Base-by-base conservation (phyloP, 1,140 invertebrate species). In the Cecropterus lyciades region DNA sequence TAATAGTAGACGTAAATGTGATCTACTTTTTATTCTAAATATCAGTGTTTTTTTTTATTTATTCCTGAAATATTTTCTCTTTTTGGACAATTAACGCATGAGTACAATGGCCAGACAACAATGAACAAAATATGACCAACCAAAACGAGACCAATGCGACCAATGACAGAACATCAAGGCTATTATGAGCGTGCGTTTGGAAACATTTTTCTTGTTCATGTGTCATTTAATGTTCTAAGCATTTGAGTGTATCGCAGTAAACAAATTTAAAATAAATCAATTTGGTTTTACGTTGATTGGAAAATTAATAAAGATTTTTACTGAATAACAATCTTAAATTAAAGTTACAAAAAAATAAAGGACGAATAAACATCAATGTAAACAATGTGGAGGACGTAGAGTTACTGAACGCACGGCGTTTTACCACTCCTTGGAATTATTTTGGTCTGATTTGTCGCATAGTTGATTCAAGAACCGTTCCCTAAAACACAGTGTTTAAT, bases 391-490 rank as follows among this genome's bases (percentile, higher is more conserved):
- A 20, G 20, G 20, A 43, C 45, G 14, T 46, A 16, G 16, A 17
- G 13, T 8, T 49, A 46, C 66, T 8, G 77, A 82, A 79, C 77
- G 79, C 65, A 67, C 13, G 9, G 30, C 30, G 20, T 16, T 49
- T 67, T 63, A 82, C 76, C 80, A 83, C 80, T 81, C 82, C 80
- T 81, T 17, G 17, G 45, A 48, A 73, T 67, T 79, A 76, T 84
- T 80, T 80, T 75, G 79, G 75, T 78, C 69, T 62, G 30, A 73
- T 65, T 64, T 33, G 30, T 33, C 30, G 30, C 15, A 20, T 48
- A 30, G 1, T 52, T n/a, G n/a, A n/a, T 30, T 7, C 20, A 33
- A 33, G 30, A 33, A 33, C 30, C 9, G 30, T 33, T 7, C 9
- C 3, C 3, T 33, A 1, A 33, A 33, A 33, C 30, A 33, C 9